A percentile compares a stretch with the other conserved stretches of the same genome.
Conservation (phyloP, 2,113 vertebrate species). For the Amia ocellicauda region DNA sequence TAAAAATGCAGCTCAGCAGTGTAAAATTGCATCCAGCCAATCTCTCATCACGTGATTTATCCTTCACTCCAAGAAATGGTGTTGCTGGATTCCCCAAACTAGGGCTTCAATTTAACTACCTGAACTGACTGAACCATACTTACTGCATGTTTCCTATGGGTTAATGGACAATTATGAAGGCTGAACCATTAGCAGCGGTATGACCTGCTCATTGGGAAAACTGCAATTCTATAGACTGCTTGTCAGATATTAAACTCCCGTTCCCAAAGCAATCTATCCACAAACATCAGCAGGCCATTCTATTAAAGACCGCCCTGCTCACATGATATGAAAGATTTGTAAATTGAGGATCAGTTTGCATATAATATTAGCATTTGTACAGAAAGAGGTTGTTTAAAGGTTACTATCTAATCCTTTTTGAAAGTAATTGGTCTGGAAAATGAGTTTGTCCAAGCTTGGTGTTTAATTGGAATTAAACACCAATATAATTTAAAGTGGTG, state of each 20-base stretch:
- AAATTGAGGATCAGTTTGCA: constrained; percentile 31
- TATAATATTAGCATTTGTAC: constrained; percentile 30
- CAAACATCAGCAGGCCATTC: constrained; percentile 27
- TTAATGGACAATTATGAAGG: neutral
- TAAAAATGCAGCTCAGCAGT: too few species aligned
- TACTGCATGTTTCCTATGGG: neutral
- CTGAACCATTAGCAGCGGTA: neutral
- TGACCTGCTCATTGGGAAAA: neutral
- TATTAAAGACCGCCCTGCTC: constrained; percentile 6
- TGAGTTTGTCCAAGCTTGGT: constrained; percentile 47
- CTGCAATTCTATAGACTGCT: neutral
- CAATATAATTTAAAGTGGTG: constrained; percentile 39
- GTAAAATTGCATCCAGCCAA: too few species aligned
- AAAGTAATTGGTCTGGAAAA: constrained; percentile 58
- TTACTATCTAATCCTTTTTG: constrained; percentile 45
- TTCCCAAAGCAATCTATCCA: constrained; percentile 18
- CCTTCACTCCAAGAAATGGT: too few species aligned
- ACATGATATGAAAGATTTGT: constrained; percentile 31
- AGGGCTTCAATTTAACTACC: too few species aligned
- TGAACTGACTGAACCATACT: too few species aligned
- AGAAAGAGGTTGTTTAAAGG: constrained; percentile 41
- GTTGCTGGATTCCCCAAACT: too few species aligned
- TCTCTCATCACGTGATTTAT: too few species aligned
- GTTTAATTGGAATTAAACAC: constrained; percentile 59
- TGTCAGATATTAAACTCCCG: neutral